These are phyloP conservation scores for Pristionchus entomophagus DNA, from an alignment of 2,888 invertebrate species.

Conservation along the genomic window DNA sequence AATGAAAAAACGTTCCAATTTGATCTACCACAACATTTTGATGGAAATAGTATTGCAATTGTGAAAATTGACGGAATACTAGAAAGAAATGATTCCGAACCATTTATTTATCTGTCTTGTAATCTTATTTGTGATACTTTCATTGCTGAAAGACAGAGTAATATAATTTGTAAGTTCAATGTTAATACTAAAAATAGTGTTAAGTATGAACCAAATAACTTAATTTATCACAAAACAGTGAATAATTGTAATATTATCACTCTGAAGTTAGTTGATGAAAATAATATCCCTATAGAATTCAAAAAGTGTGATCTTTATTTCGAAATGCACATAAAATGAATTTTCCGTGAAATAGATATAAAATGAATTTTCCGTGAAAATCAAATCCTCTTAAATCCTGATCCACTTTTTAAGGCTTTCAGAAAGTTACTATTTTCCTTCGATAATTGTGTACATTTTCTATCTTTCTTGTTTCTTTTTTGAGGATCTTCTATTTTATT, in stretches of 20 bases:
- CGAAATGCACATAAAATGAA: conserved; percentile 5
- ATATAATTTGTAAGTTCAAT: conserved; percentile 46
- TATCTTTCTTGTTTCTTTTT: no score
- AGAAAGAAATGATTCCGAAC: background rate
- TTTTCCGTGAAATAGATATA: no score
- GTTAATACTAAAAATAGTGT: background rate
- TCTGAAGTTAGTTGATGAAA: conserved; percentile 31
- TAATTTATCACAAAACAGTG: conserved; percentile 46
- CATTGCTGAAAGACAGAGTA: conserved; percentile 44
- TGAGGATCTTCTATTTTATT: no score
- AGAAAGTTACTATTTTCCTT: conserved; percentile 45
- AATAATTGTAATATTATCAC: background rate
- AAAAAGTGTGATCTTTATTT: conserved; percentile 49
- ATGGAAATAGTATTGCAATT: conserved; percentile 48
- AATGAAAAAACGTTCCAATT: conserved; percentile 53
- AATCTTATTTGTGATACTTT: conserved; percentile 11
- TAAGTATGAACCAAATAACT: conserved; percentile 47
- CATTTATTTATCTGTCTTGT: background rate
- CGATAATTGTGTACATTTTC: background rate
- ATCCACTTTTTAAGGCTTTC: no score
- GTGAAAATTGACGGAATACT: conserved; percentile 51
- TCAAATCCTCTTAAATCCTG: conserved; percentile 50
- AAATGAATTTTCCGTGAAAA: no score
- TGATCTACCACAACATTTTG: conserved; percentile 49
- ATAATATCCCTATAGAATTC: conserved; percentile 45